Evolutionary conservation across 2,797 vertebrate genomes (phyloP).

Genomic region (Myripristis jacobus): DNA sequence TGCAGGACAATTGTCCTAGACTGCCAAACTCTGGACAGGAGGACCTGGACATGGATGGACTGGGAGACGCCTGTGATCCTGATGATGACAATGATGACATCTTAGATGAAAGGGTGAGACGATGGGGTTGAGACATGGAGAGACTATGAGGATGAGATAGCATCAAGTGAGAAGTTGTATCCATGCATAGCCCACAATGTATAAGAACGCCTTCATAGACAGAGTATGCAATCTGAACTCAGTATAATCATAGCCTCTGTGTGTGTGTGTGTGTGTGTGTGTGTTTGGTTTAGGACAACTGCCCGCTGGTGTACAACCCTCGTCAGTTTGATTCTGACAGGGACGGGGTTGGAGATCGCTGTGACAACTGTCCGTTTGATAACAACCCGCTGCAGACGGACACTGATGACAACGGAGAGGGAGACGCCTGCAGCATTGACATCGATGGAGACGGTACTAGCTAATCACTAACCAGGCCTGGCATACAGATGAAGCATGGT

Average conservation of each 20-base stretch:
- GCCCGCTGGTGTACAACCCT: conserved; percentile 94
- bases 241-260: background rate
- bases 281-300: conserved; percentile 89
- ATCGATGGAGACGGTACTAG: conserved; percentile 94
- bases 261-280: conserved; percentile 7
- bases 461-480: background rate
- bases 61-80: conserved; percentile 94
- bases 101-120: conserved; percentile 90
- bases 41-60: conserved; percentile 92
- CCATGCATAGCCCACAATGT: no score
- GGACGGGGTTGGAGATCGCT: conserved; percentile 94
- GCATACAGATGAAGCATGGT: background rate
- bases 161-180: no score
- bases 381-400: conserved; percentile 95
- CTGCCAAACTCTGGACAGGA: conserved; percentile 98
- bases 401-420: conserved; percentile 93
- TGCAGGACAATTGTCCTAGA: conserved; percentile 94
- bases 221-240: background rate
- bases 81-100: conserved; percentile 97
- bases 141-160: background rate
- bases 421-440: conserved; percentile 95
- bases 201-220: no score
- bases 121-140: background rate
- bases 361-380: conserved; percentile 96
- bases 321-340: conserved; percentile 94